Conservation (phyloP, 2,797 vertebrate genomes). For the Myioborus melanocephalus region DNA sequence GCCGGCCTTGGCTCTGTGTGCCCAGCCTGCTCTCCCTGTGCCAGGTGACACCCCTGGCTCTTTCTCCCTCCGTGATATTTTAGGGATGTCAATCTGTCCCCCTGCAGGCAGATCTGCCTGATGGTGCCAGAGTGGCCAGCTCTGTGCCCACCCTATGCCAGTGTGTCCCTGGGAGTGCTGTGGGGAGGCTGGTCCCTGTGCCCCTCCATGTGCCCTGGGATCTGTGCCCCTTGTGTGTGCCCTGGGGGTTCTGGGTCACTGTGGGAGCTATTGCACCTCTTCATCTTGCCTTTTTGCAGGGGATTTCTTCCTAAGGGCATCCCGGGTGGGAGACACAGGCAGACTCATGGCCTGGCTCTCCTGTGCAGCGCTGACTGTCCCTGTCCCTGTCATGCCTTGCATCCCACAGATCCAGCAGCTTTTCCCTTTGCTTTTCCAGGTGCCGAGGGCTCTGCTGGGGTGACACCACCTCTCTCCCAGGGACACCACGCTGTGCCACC, state of each 20-base stretch:
- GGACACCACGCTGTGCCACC: neutral
- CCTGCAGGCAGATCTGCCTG: neutral
- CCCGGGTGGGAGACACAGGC: rapidly evolving
- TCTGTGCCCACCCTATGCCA: neutral
- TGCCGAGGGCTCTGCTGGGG: neutral
- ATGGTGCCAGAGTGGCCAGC: neutral
- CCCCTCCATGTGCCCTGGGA: neutral
- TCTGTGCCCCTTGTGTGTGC: neutral
- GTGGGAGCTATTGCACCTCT: neutral
- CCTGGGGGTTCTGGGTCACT: neutral
- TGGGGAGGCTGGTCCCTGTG: rapidly evolving
- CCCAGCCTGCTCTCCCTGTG: neutral
- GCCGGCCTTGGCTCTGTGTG: rapidly evolving
- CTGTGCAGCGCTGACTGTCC: rapidly evolving
- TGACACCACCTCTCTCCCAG: neutral
- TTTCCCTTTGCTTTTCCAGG: slow-evolving; percentile 19
- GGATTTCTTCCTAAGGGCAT: neutral
- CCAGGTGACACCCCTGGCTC: neutral
- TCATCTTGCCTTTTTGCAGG: neutral
- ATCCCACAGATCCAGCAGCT: rapidly evolving
- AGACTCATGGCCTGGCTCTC: neutral
- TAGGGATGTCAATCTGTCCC: neutral
- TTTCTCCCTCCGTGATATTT: neutral
- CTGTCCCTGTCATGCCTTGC: neutral
- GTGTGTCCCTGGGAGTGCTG: neutral